These are phyloP conservation scores for Popillia japonica DNA, from an alignment of 1,140 invertebrate species.

Conservation along the genomic window DNA sequence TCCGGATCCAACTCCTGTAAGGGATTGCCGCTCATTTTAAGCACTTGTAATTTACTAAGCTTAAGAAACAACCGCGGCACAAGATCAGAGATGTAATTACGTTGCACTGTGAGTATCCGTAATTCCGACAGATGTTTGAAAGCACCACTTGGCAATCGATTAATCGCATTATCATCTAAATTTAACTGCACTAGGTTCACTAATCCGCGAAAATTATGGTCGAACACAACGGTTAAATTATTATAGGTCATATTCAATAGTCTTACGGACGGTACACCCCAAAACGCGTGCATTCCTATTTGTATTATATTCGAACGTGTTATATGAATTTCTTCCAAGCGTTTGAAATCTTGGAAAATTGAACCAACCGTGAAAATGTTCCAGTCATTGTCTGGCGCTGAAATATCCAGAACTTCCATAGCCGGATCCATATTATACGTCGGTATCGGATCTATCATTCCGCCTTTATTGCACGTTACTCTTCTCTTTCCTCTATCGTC, in stretches of 20 bases:
- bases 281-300: conserved; percentile 81
- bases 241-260: conserved; percentile 77
- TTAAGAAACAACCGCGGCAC: conserved; percentile 74
- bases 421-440: conserved; percentile 68
- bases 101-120: conserved; percentile 70
- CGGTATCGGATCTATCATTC: conserved; percentile 69
- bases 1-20: conserved; percentile 73
- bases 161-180: conserved; percentile 81
- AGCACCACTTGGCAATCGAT: conserved; percentile 75
- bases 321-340: conserved; percentile 78
- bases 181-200: conserved; percentile 84
- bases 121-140: conserved; percentile 78
- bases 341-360: conserved; percentile 72
- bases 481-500: conserved; percentile 52
- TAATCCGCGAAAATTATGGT: conserved; percentile 84
- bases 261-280: conserved; percentile 75
- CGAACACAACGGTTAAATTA: conserved; percentile 78
- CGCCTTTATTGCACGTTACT: conserved; percentile 65
- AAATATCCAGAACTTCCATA: conserved; percentile 73
- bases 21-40: conserved; percentile 79
- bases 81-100: conserved; percentile 74
- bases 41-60: conserved; percentile 72
- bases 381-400: conserved; percentile 68
- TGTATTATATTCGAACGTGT: conserved; percentile 78
- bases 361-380: conserved; percentile 79